phyloP scores from a whole-genome alignment of 2,888 invertebrate species.

The Hymenopus coronatus region DNA sequence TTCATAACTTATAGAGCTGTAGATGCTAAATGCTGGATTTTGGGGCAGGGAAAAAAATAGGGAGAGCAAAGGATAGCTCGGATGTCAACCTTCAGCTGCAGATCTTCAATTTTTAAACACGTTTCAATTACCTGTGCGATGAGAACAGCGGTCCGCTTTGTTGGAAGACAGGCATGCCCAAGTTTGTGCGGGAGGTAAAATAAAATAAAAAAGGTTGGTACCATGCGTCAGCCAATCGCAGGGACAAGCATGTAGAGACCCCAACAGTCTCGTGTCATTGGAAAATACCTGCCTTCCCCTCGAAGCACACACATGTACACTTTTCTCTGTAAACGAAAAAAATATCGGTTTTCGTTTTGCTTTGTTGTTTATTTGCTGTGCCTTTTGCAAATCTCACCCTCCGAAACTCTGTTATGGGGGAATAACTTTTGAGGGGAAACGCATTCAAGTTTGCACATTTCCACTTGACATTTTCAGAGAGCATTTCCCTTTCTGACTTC shows the following conservation, averaged over 20 bases:
- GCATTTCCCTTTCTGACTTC: not conserved
- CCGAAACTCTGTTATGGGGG: not conserved
- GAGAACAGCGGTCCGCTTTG: conserved; percentile 31
- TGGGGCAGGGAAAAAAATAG: not conserved
- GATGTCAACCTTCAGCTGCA: conserved; percentile 29
- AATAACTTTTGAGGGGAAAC: not conserved
- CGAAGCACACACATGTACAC: not conserved
- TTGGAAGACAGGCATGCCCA: conserved; percentile 29
- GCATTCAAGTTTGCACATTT: not conserved
- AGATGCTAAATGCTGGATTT: conserved; percentile 10
- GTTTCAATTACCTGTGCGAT: conserved; percentile 33
- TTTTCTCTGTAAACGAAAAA: conserved; percentile 15
- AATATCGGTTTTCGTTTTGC: conserved; percentile 4
- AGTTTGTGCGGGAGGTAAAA: conserved; percentile 15
- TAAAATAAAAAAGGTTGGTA: conserved; percentile 1
- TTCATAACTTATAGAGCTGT: not conserved
- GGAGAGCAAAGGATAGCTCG: not conserved
- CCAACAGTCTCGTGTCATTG: conserved; percentile 19
- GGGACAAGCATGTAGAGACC: conserved; percentile 3
- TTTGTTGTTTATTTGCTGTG: not conserved
- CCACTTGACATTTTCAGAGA: not conserved
- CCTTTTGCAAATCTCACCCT: conserved; percentile 8
- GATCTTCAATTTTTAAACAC: conserved; percentile 33
- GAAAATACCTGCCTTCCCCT: conserved; percentile 7
- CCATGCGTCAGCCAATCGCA: conserved; percentile 25